These are phyloP conservation scores for Piezodorus guildinii DNA, from an alignment of 1,140 invertebrate genomes.

Conservation along the genomic window DNA sequence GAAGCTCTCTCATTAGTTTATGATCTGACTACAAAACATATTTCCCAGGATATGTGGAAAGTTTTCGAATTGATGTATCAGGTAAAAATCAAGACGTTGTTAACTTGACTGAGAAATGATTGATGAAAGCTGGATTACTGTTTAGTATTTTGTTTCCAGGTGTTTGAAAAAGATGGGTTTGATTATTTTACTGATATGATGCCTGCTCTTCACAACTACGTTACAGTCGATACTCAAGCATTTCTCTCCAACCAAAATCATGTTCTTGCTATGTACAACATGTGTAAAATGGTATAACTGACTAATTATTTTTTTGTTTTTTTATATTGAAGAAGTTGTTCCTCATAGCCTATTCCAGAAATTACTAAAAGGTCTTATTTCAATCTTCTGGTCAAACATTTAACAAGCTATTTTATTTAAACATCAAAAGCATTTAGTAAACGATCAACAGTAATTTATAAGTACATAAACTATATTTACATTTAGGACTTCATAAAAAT, in stretches of 20 bases:
- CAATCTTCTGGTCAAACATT: too few species aligned
- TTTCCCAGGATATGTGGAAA: slow-evolving; percentile 93
- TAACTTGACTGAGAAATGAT: too few species aligned
- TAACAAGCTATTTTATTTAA: too few species aligned
- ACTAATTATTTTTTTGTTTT: slow-evolving; percentile 2
- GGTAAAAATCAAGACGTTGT: slow-evolving; percentile 30
- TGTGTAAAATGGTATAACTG: slow-evolving; percentile 75
- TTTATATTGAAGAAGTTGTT: too few species aligned
- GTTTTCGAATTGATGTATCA: slow-evolving; percentile 82
- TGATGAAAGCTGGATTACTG: too few species aligned
- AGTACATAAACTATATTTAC: too few species aligned
- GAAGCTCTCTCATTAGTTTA: slow-evolving; percentile 88
- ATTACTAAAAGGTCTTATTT: too few species aligned
- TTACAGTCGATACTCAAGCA: slow-evolving; percentile 85
- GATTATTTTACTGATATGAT: slow-evolving; percentile 99
- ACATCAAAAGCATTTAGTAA: too few species aligned
- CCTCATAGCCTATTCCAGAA: too few species aligned
- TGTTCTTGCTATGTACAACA: slow-evolving; percentile 84
- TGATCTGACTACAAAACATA: slow-evolving; percentile 75
- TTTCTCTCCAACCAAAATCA: slow-evolving; percentile 86
- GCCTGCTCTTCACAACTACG: slow-evolving; percentile 94
- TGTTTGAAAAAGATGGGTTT: slow-evolving; percentile 87
- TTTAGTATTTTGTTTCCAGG: slow-evolving; percentile 35
- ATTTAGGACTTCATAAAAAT: too few species aligned
- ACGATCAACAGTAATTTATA: too few species aligned